phyloP scores from a whole-genome alignment of 1,140 invertebrate species.

The Eubasilissa regina region DNA sequence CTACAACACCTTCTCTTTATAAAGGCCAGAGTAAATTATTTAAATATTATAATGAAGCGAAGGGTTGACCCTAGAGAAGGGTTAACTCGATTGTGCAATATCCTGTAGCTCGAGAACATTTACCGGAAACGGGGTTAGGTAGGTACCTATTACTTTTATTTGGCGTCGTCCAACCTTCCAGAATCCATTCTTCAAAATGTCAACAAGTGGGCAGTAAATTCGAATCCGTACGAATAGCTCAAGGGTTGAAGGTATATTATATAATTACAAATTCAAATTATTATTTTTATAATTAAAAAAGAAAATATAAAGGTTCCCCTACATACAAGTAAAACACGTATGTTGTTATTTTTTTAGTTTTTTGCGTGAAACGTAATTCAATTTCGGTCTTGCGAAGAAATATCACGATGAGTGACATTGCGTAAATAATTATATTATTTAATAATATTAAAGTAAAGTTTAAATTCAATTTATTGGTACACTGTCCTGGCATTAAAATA shows the following conservation, averaged over 20 bases:
- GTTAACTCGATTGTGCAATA: conserved; percentile 21
- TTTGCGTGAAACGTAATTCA: too few relatives aligned
- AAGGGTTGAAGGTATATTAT: not conserved
- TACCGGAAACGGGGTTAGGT: not conserved
- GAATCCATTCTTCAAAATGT: conserved; percentile 35
- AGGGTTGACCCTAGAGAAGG: not conserved
- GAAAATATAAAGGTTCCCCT: not conserved
- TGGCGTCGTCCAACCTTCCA: conserved; percentile 4
- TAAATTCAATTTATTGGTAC: too few relatives aligned
- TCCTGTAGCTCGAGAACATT: conserved; percentile 13
- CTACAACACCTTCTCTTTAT: too few relatives aligned
- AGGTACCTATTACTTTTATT: not conserved
- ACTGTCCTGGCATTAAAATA: too few relatives aligned
- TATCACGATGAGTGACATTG: too few relatives aligned
- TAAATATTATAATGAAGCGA: not conserved
- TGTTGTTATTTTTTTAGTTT: too few relatives aligned
- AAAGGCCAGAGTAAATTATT: too few relatives aligned
- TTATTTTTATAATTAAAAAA: not conserved
- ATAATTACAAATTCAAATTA: not conserved
- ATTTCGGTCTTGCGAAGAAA: too few relatives aligned
- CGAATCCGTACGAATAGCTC: not conserved
- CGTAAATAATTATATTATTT: too few relatives aligned
- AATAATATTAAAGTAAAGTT: too few relatives aligned
- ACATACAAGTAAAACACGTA: too few relatives aligned
- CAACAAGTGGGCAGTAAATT: conserved; percentile 38